Evolutionary conservation across 2,797 vertebrate genomes (phyloP), one percentile per base, ranked within the genome.

Genomic region (Thaleichthys pacificus): DNA sequence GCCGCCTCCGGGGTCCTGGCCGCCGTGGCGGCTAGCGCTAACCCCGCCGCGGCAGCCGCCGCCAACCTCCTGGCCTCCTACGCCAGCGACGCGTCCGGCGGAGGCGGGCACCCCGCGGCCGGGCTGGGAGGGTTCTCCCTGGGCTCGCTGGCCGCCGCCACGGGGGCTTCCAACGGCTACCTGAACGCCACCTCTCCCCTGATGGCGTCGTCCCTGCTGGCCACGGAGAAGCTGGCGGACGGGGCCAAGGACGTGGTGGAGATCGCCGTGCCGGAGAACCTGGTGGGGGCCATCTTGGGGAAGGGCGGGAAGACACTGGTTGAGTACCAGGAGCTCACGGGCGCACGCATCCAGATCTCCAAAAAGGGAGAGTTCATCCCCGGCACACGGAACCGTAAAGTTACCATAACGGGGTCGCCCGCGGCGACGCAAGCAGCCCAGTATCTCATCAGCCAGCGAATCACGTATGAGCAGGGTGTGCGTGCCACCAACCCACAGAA

Each of bases 341-440:
- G 96, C 82, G 96, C 96, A 85, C 94, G 96, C 80, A 98, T 98
- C 91, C 96, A 98, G 93, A 98, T 98, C 92, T 98, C 96, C 84
- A 98, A 98, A 94, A 98, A 98, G 88, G 96, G 96, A 78, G 96
- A 98, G 89, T 98, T 98, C 91, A 95, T 98, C 88, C 96, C 96
- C 73, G 96, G 96, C 91, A 98, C 96, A 83, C 94, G 96, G 93
- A 98, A 96, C 94, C 96, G 96, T 90, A 96, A 96, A 93, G 96
- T 97, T 86, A 98, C 96, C 92, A 98, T 98, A 91, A 97, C 96
- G 69, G 96, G 96, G 91, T 95, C 96, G 42, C 95, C 96, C 21
- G 96, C 96, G 38, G 96, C 96, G 76, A 97, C 96, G 58, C 96
- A 98, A 91, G 96, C 96, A 75, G 96, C 96, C 66, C 96, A 98